Evolutionary conservation across 2,888 invertebrate genomes (phyloP), one percentile per base, ranked within the genome.

Genomic region (Hydrotaea diabolus): DNA sequence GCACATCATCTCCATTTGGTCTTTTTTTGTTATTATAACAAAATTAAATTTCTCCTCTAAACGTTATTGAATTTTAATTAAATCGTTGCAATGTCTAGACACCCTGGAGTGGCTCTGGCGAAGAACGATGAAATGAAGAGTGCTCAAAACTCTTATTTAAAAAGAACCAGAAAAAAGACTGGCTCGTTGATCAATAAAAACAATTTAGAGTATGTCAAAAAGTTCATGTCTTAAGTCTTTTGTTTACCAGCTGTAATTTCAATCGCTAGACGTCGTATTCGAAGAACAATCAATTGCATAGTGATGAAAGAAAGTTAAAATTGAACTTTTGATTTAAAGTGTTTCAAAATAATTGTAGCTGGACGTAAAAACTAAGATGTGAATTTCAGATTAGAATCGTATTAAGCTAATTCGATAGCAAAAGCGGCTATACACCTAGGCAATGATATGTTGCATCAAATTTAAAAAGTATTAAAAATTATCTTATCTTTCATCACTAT

Each of bases 41-140:
- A n/a, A 62, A 62, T 62, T 31, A 62, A 36, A 62, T 62, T 62
- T 62, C 62, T 15, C 62, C 36, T 21, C 31, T 62, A 62, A 62
- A 19, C 1, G 36, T 31, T 62, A 62, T 31, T 62, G 62, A 62
- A 62, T 31, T 59, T 31, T 31, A 62, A 36, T 62, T 62, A 31
- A 62, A 62, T 0, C 23, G 23, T 62, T 62, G 26, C 15, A 4
- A 31, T n/a, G 62, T 62, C 62, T 62, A 62, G 62, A 62, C 62
- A n/a, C 62, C 62, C 62, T 36, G 62, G 62, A 8, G 62, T n/a
- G 21, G 26, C 26, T 26, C 26, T 26, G 26, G 23, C 13, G 13
- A 59, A 59, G 23, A 15, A 7, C 2, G 23, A 17, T 5, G 39
- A 49, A 49, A 43, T 43, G 3, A 11, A 43, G 43, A 43, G 43